Evolutionary conservation across 2,113 vertebrate genomes (phyloP), one percentile per base, ranked within the genome.

Genomic region (Chlorodrepanis virens): DNA sequence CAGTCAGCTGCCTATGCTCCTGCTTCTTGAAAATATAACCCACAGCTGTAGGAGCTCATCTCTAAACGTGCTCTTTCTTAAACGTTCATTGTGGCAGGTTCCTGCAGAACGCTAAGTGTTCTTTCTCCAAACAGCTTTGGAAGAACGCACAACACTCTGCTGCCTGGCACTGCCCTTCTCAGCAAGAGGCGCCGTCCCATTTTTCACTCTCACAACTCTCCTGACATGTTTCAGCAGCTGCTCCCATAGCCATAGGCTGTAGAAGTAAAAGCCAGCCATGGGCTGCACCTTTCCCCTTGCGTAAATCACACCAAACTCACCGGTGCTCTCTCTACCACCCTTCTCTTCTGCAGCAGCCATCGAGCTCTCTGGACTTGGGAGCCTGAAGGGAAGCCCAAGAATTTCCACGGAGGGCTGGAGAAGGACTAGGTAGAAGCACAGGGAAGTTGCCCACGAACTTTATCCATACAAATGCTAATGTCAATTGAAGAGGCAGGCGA

Each of bases 71-170:
- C 54, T 15, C 33, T 57, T 57, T n/a, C 21, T 14, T 56, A 56
- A 57, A n/a, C 4, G 1, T 23, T 23, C 21, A 57, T 23, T 23
- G 54, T n/a, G 54, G 21, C 54, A 57, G 21, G 21, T n/a, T 23
- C 22, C 33, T 57, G 54, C 0, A 1, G 54, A n/a, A 57, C 1
- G 1, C 54, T 23, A 23, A 57, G 33, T 1, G 9, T 15, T n/a
- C 54, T 57, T 57, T 57, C 54, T 14, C 33, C 54, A 22, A 22
- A 33, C 53, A 54, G 8, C 53, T 54, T 9, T 33, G 31, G 29
- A 33, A 54, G 53, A 54, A 21, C 19, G 5, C 29, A 33, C 19
- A 33, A 9, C 12, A 9, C 18, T 19, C 52, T 31, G 53, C 53
- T 53, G 52, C 52, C 4, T 53, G 18, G 53, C 53, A 31, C 53